Base-by-base conservation (phyloP, 2,888 invertebrate genomes). In the Sminthurides aquaticus region DNA sequence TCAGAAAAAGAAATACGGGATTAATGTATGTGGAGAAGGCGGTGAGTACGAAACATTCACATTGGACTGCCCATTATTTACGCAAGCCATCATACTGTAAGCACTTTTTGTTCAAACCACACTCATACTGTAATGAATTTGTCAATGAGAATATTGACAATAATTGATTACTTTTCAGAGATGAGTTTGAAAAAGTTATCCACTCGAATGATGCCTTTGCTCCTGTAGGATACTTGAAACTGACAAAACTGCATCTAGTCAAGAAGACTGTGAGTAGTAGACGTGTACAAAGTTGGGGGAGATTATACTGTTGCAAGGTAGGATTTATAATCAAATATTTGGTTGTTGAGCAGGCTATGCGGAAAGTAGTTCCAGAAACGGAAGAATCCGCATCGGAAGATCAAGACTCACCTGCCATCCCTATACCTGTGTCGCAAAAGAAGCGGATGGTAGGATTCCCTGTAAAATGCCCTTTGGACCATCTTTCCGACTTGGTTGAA, bases 21-120 rank as follows among this genome's bases (percentile, higher is more conserved):
- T 95, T 70, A 93, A 95, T 81, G 87, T 96, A 52, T 97, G 96
- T 80, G 99, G 99, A 24, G 99, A 99, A 82, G 99, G 99, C 57
- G 99, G 99, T 61, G 99, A 99, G 80, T 99, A 96, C 78, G 99
- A 99, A 82, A 94, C 97, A 29, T 91, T 99, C 78, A 96, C 96
- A 5, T 82, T 97, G 68, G 96, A 99, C 82, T 98, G 98, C 80
- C 97, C 98, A 3, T 82, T 99, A 68, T 98, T 96, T 81, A 88
- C 86, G 78, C 91, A 91, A 80, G 85, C 86, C 77, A 87, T 97
- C 80, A 85, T 90, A 74, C 85, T 96, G 93, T 94, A 82, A 88
- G 91, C 87, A 76, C 76, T 54, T 62, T 62, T 52, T 52, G n/a
- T n/a, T n/a, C n/a, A 49, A 54, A 28, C 61, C 15, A 49, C 27